Base-by-base conservation (phyloP, 2,113 vertebrate species). In the Grallaria varia region DNA sequence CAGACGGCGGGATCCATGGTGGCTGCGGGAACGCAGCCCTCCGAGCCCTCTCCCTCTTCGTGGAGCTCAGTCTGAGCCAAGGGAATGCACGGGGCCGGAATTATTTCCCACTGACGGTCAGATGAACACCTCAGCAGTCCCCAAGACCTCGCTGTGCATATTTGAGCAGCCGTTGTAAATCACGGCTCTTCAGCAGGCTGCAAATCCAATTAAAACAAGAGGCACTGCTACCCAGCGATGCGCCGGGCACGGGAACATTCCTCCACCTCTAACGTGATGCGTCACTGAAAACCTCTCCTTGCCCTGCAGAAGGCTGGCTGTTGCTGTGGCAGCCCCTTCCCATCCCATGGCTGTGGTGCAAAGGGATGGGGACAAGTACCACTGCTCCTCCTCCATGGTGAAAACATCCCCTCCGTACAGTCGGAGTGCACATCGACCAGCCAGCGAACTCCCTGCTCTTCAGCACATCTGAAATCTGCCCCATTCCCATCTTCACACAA, bases 181-280 rank as follows among this genome's bases (percentile, higher is more conserved):
- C 63, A 20, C 3, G 5, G 49, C 69, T 82, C 35, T 35, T 56
- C 8, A 24, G 37, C 15, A 8, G 49, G 72, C 72, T 68, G 86
- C 74, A 92, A 89, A 97, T 22, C 80, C 75, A 86, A 52, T 73
- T 84, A 91, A 91, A 97, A 50, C 52, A 68, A 79, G 55, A 91
- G 74, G 90, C 60, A 3, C 62, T 6, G 90, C 64, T n/a, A 22
- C 18, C 39, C 80, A 14, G 80, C 18, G 12, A 84, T 63, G 88
- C 12, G 72, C 80, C 33, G 80, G 87, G 80, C 80, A 63, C 64
- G 58, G 13, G 49, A 84, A 56, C 18, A 45, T 33, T 25, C 73
- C 30, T 56, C 35, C 14, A 27, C 22, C 52, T 67, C 77, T 15
- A 24, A 63, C 39, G 3, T 1, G 31, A 40, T 25, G 30, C 58